Evolutionary conservation across 2,888 invertebrate genomes (phyloP).

Genomic region (Cinara cedri): DNA sequence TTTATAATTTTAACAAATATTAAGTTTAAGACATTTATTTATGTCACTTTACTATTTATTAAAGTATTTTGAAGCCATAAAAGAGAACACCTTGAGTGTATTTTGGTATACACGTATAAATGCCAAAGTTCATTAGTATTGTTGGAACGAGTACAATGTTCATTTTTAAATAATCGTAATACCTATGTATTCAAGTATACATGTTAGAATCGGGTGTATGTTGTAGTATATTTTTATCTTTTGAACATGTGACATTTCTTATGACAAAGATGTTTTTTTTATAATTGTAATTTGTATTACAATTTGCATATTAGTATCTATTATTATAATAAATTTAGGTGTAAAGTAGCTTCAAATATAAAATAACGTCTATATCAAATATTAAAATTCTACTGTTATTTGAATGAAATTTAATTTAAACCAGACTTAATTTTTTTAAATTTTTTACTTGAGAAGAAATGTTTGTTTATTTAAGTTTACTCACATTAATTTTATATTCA

Average conservation of each 20-base stretch:
- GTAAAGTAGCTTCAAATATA: background rate
- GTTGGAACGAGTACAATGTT: conserved; percentile 51
- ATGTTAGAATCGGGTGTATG: background rate
- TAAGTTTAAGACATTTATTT: too few species aligned
- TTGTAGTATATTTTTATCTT: conserved; percentile 24
- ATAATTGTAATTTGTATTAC: background rate
- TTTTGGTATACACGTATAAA: conserved; percentile 36
- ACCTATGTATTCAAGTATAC: conserved; percentile 17
- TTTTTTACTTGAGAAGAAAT: too few species aligned
- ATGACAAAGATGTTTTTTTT: background rate
- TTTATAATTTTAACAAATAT: too few species aligned
- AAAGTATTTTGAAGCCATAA: conserved; percentile 1
- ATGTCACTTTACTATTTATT: background rate
- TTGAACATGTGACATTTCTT: background rate
- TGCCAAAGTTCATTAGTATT: conserved; percentile 49
- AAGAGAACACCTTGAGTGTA: conserved; percentile 23
- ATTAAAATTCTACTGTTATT: background rate
- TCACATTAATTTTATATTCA: too few species aligned
- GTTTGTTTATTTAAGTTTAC: too few species aligned
- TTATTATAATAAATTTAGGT: background rate
- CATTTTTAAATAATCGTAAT: conserved; percentile 39
- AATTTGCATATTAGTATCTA: background rate
- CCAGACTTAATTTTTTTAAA: too few species aligned
- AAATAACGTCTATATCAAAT: background rate
- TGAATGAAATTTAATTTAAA: background rate